phyloP scores from a whole-genome alignment of 2,113 vertebrate species.

The Trogon surrucura region DNA sequence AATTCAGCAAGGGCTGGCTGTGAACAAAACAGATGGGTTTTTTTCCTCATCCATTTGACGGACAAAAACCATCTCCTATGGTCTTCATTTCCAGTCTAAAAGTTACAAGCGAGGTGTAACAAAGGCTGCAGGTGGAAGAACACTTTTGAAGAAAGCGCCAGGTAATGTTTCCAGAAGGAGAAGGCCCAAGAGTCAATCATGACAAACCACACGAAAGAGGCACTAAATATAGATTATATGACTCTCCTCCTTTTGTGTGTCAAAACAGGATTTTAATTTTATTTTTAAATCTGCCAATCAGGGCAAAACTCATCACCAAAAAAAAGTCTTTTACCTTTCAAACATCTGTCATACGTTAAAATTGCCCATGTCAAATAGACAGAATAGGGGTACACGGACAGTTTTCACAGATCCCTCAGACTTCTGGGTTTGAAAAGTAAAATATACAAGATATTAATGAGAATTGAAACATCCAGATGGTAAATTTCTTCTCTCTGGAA shows the following conservation, averaged over 20 bases:
- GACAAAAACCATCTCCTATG: neutral
- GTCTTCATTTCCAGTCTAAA: neutral
- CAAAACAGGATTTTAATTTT: slow-evolving; percentile 10
- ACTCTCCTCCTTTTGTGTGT: neutral
- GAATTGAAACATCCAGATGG: neutral
- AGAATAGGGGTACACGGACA: neutral
- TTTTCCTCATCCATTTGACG: neutral
- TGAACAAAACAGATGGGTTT: neutral
- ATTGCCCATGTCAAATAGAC: neutral
- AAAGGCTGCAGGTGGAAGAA: neutral
- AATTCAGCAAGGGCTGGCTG: neutral
- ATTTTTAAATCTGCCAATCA: slow-evolving; percentile 7
- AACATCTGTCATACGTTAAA: neutral
- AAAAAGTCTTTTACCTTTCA: neutral
- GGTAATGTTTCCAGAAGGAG: neutral
- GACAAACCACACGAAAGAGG: neutral
- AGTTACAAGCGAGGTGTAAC: neutral
- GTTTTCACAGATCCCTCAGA: neutral
- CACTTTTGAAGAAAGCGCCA: neutral
- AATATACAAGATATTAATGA: neutral
- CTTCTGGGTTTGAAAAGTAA: neutral
- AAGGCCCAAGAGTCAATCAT: neutral
- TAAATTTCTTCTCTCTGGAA: neutral
- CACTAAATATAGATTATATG: neutral
- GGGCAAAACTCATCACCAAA: neutral